phyloP scores from a whole-genome alignment of 2,797 vertebrate genomes.

The Tapera naevia region DNA sequence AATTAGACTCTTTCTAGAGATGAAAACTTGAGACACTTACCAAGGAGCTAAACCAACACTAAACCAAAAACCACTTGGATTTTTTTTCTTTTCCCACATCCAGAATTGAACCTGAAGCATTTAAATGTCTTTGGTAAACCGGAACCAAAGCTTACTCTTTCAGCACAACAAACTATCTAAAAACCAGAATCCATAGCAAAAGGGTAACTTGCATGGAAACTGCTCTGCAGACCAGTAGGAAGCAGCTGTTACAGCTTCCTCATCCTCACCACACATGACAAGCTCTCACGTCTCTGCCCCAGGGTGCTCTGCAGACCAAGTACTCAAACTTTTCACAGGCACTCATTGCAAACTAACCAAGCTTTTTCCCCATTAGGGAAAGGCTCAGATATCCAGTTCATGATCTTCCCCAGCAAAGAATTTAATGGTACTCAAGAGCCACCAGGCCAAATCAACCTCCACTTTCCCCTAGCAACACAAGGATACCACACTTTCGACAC shows the following conservation, averaged over 20 bases:
- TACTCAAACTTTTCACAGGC: background rate
- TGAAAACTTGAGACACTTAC: background rate
- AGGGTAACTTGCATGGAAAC: background rate
- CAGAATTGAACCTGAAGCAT: background rate
- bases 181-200: background rate
- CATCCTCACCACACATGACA: fast-evolving
- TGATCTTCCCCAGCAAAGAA: background rate
- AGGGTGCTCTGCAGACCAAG: background rate
- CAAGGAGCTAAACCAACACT: background rate
- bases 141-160: background rate
- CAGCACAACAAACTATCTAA: background rate
- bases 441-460: background rate
- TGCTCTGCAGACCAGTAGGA: background rate
- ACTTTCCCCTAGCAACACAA: background rate
- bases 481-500: background rate
- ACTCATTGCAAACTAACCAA: fast-evolving
- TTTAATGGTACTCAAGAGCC: background rate
- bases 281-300: background rate
- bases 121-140: background rate
- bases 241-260: background rate
- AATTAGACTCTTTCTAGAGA: background rate
- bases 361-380: background rate
- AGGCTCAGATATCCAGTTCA: background rate
- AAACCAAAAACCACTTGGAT: background rate
- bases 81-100: background rate